Conservation (phyloP, 2,113 vertebrate genomes). For the Psittacus erithacus region DNA sequence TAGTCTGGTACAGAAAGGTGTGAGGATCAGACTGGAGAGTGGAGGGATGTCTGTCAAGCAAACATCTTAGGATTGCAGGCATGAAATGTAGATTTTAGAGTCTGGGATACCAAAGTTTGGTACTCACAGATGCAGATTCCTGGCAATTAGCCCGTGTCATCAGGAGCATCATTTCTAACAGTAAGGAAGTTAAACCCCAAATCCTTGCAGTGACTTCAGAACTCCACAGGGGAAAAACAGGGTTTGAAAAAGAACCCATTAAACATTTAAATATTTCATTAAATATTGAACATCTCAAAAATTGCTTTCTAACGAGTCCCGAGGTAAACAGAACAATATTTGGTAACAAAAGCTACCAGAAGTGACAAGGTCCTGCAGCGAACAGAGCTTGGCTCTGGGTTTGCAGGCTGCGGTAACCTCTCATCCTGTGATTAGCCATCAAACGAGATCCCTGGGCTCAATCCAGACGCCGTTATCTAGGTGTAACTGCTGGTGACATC, state of each 20-base stretch:
- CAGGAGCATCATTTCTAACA: neutral
- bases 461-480: neutral
- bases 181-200: neutral
- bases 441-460: neutral
- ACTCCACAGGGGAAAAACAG: neutral
- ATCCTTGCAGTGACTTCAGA: neutral
- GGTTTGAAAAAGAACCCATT: slow-evolving; percentile 58
- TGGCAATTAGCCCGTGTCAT: neutral
- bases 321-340: slow-evolving; percentile 67
- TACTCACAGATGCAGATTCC: accelerated
- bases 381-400: neutral
- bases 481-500: neutral
- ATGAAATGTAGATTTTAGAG: neutral
- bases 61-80: accelerated
- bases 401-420: neutral
- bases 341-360: slow-evolving; percentile 55
- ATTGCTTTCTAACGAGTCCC: slow-evolving; percentile 70
- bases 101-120: accelerated
- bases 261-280: slow-evolving; percentile 74
- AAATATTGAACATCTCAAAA: slow-evolving; percentile 75
- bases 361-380: neutral
- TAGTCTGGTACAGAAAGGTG: neutral
- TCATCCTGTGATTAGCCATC: neutral
- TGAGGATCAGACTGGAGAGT: neutral
- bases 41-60: neutral